Percentiles rank a stretch among this genome's conserved stretches.
These are phyloP conservation scores for Pristionchus mayeri DNA, from an alignment of 2,888 invertebrate genomes.

Conservation along the genomic window DNA sequence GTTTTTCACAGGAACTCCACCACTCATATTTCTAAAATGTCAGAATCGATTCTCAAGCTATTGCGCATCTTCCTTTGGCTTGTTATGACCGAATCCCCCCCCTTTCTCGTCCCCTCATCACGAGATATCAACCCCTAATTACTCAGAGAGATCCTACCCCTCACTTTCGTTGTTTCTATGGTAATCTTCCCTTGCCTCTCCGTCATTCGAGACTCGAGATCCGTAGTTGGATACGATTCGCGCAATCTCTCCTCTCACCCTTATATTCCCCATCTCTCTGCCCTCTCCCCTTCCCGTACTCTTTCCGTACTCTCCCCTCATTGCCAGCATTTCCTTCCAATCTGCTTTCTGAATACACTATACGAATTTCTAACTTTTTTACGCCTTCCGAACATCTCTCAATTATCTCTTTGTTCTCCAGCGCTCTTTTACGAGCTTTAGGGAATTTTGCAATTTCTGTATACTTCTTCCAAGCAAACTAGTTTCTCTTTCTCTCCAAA, in stretches of 20 bases:
- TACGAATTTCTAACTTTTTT: not conserved
- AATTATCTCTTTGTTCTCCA: not conserved
- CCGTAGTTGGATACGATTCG: not conserved
- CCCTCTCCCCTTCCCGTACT: not conserved
- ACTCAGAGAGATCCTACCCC: too few species aligned
- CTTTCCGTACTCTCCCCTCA: not conserved
- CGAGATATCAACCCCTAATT: too few species aligned
- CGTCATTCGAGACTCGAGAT: not conserved
- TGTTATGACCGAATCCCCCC: too few species aligned
- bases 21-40: too few species aligned
- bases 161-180: slow-evolving; percentile 13
- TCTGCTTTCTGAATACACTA: not conserved
- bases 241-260: not conserved
- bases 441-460: not conserved
- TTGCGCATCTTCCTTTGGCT: too few species aligned
- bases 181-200: not conserved
- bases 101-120: too few species aligned
- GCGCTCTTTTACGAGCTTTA: not conserved
- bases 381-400: not conserved
- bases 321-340: slow-evolving; percentile 9
- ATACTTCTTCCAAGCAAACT: not conserved
- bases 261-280: not conserved
- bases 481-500: not conserved
- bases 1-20: too few species aligned
- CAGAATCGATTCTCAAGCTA: too few species aligned